phyloP scores from a whole-genome alignment of 2,113 vertebrate genomes.

The Pseudorhombus dupliciocellatus region DNA sequence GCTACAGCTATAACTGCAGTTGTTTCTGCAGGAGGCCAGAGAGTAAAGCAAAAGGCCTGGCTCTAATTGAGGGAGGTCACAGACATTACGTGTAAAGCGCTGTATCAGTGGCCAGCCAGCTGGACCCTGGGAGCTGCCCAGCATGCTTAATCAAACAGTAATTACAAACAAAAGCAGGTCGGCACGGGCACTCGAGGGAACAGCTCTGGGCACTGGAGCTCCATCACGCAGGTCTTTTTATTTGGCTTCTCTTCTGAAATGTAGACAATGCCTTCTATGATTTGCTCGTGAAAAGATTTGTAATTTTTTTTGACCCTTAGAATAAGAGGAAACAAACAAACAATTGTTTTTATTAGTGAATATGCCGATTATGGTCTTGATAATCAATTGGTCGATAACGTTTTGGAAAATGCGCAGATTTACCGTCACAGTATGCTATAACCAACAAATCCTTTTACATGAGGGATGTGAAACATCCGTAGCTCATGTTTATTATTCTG shows the following conservation, averaged over 20 bases:
- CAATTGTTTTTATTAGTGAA: not conserved
- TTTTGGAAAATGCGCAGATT: not conserved
- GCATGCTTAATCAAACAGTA: conserved; percentile 84
- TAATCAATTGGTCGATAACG: not conserved
- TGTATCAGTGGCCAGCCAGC: conserved; percentile 74
- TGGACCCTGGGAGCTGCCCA: conserved; percentile 75
- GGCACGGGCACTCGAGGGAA: conserved; percentile 72
- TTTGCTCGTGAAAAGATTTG: conserved; percentile 11
- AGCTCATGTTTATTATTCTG: not conserved
- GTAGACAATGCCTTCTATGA: conserved; percentile 45
- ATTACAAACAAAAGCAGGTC: conserved; percentile 82
- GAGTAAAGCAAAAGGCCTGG: conserved; percentile 54
- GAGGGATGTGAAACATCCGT: not conserved
- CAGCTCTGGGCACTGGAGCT: conserved; percentile 63
- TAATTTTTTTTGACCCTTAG: not conserved
- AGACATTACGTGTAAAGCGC: conserved; percentile 79
- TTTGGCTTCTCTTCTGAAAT: conserved; percentile 65
- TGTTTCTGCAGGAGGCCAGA: conserved; percentile 44
- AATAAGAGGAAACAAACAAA: not conserved
- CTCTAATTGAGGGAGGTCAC: conserved; percentile 65
- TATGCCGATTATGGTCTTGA: fast-evolving
- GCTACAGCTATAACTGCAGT: conserved; percentile 36
- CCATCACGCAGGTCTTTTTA: conserved; percentile 76
- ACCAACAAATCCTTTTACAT: not conserved
- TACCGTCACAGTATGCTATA: not conserved